phyloP scores from a whole-genome alignment of 1,140 invertebrate species.

The Cotesia chilonis region DNA sequence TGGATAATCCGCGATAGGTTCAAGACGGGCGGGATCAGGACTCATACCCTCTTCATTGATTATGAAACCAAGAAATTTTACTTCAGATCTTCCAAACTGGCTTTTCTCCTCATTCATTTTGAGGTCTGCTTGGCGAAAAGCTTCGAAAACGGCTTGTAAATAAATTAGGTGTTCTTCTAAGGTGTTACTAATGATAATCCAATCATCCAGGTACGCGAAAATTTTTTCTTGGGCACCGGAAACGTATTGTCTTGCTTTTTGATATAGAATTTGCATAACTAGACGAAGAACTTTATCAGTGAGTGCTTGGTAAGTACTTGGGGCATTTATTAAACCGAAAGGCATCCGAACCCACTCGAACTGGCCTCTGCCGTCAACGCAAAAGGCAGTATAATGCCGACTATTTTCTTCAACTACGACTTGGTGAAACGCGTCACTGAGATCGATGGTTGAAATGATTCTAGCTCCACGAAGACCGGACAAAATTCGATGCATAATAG shows the following conservation, averaged over 20 bases:
- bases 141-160: neutral
- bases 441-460: conserved; percentile 46
- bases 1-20: neutral
- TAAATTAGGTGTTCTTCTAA: neutral
- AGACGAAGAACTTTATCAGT: too few relatives aligned
- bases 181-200: neutral
- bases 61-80: neutral
- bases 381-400: conserved; percentile 28
- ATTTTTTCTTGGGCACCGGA: neutral
- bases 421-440: conserved; percentile 47
- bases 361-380: conserved; percentile 53
- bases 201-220: neutral
- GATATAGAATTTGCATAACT: too few relatives aligned
- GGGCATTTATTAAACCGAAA: conserved; percentile 59
- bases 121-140: neutral
- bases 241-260: too few relatives aligned
- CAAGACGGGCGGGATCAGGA: neutral
- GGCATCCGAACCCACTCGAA: conserved; percentile 60
- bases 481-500: conserved; percentile 30
- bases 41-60: neutral
- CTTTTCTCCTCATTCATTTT: neutral
- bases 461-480: conserved; percentile 31
- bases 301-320: conserved; percentile 19
- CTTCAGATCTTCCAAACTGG: neutral
- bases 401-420: conserved; percentile 22